phyloP scores from a whole-genome alignment of 2,797 vertebrate species.

The Streptopelia turtur region DNA sequence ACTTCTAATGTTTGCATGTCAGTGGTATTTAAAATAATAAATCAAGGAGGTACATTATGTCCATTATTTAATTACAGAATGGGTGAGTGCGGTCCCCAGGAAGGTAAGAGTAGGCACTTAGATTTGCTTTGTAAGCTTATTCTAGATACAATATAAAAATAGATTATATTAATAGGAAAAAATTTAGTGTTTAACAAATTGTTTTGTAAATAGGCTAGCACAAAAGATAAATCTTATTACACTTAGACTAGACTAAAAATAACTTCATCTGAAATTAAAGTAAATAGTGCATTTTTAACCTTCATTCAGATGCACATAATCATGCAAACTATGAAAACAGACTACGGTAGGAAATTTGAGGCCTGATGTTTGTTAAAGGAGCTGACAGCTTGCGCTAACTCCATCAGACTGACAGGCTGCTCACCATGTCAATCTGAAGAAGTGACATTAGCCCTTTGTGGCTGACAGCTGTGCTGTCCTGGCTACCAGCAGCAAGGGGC shows the following conservation, averaged over 20 bases:
- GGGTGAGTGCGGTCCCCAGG: not conserved
- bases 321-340: constrained; percentile 32
- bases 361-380: not conserved
- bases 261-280: constrained; percentile 66
- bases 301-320: constrained; percentile 50
- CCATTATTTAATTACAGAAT: not conserved
- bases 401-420: not conserved
- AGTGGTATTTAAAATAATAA: not conserved
- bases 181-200: constrained; percentile 75
- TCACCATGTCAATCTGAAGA: not conserved
- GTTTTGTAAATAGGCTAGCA: constrained; percentile 65
- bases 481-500: not conserved
- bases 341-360: not conserved
- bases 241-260: constrained; percentile 49
- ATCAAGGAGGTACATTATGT: not conserved
- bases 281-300: constrained; percentile 66
- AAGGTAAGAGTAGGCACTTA: constrained; percentile 78
- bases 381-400: not conserved
- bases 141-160: constrained; percentile 80
- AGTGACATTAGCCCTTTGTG: not conserved
- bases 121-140: constrained; percentile 64
- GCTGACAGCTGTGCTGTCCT: not conserved
- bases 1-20: not conserved
- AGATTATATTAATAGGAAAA: constrained; percentile 81
- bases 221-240: constrained; percentile 41